Conservation (phyloP, 2,797 vertebrate species). For the Micromesistius poutassou region DNA sequence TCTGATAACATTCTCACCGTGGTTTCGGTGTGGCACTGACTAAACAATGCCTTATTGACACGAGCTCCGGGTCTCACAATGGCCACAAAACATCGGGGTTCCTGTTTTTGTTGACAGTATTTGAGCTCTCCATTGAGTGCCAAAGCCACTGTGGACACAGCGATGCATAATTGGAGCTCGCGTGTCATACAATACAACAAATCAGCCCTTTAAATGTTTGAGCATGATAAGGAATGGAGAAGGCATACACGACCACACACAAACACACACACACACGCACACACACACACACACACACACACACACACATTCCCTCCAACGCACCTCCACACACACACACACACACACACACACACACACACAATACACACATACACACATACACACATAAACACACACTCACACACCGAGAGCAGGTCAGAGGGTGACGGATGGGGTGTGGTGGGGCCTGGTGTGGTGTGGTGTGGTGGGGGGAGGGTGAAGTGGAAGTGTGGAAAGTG, state of each 20-base stretch:
- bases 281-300: background rate
- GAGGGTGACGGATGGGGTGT: constrained; percentile 6
- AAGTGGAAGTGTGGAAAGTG: constrained; percentile 47
- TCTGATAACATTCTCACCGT: constrained; percentile 86
- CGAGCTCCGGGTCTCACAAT: constrained; percentile 76
- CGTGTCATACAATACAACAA: constrained; percentile 74
- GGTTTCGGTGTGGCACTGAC: constrained; percentile 80
- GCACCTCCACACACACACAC: too few relatives aligned
- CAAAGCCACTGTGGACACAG: constrained; percentile 77
- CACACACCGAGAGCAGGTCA: background rate
- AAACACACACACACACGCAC: constrained; percentile 21
- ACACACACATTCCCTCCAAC: background rate
- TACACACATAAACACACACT: constrained; percentile 14
- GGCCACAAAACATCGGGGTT: constrained; percentile 79
- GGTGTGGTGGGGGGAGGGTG: constrained; percentile 50
- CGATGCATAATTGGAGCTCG: constrained; percentile 71
- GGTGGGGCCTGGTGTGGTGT: constrained; percentile 5
- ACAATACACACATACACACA: background rate
- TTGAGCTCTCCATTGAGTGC: constrained; percentile 78
- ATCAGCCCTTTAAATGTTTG: constrained; percentile 87
- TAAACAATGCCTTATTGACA: constrained; percentile 87
- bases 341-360: background rate
- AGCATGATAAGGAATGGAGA: constrained; percentile 82
- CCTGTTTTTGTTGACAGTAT: constrained; percentile 83
- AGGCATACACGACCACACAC: constrained; percentile 64